Percentiles rank a stretch among this genome's conserved stretches.
These are phyloP conservation scores for Cryptus armator DNA, from an alignment of 2,888 invertebrate species.

Conservation along the genomic window DNA sequence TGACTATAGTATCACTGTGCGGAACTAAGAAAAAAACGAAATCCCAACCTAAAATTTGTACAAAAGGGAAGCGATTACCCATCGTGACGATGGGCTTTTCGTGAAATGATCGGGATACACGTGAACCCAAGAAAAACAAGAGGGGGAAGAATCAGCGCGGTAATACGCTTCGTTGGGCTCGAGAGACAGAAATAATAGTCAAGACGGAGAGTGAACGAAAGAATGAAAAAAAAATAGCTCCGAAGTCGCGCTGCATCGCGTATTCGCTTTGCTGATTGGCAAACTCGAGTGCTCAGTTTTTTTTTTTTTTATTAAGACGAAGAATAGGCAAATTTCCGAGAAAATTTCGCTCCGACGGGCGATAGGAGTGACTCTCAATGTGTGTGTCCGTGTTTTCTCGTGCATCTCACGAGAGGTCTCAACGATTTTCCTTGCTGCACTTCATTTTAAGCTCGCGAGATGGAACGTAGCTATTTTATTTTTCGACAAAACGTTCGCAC, in stretches of 20 bases:
- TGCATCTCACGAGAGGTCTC: neutral
- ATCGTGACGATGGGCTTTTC: constrained; percentile 6
- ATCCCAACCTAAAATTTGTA: no score
- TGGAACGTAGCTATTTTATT: constrained; percentile 40
- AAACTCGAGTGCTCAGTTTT: neutral
- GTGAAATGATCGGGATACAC: neutral
- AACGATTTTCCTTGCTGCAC: neutral
- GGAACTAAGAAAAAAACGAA: no score
- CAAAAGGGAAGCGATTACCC: neutral
- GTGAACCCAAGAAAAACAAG: neutral
- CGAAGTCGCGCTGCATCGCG: constrained; percentile 30
- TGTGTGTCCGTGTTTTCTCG: neutral
- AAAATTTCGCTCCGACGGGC: neutral
- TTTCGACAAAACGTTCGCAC: constrained; percentile 44
- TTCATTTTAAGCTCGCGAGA: constrained; percentile 6
- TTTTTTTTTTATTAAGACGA: neutral
- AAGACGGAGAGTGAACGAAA: constrained; percentile 17
- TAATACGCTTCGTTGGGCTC: neutral
- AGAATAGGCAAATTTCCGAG: neutral
- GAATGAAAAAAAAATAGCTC: constrained; percentile 39
- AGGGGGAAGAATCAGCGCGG: neutral
- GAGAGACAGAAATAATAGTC: neutral
- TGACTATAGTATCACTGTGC: no score
- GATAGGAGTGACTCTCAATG: neutral
- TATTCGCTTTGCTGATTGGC: constrained; percentile 63